A percentile compares a stretch with the other conserved stretches of the same genome.
Evolutionary conservation across 2,113 vertebrate species (phyloP).

Genomic region (Pimephales promelas): DNA sequence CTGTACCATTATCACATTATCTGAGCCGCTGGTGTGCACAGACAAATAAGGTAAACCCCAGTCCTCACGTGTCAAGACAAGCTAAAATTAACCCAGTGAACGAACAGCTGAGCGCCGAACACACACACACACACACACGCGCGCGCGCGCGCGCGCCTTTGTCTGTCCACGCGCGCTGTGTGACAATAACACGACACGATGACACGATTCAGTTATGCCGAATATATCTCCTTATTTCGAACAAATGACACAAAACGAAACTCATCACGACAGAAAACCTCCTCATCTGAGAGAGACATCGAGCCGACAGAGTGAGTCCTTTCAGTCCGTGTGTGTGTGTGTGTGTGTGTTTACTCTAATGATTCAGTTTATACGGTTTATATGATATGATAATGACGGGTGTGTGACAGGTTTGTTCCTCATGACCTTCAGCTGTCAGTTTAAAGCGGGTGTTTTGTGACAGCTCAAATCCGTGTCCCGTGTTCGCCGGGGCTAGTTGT

Average conservation of each 20-base stretch:
- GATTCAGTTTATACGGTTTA: neutral
- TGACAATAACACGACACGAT: conserved; percentile 66
- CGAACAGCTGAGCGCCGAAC: conserved; percentile 41
- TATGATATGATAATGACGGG: neutral
- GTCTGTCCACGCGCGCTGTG: conserved; percentile 26
- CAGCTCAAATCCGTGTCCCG: too few relatives aligned
- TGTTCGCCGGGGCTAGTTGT: neutral
- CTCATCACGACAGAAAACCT: conserved; percentile 24
- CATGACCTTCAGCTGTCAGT: neutral
- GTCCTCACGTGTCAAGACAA: conserved; percentile 69
- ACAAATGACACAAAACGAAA: conserved; percentile 69
- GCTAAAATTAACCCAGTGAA: conserved; percentile 84
- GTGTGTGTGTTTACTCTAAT: neutral
- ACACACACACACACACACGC: neutral
- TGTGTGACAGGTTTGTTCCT: neutral
- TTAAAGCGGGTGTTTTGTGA: too few relatives aligned
- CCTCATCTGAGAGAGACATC: conserved; percentile 63
- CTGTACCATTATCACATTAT: neutral
- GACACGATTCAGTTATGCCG: conserved; percentile 91
- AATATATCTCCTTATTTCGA: conserved; percentile 91
- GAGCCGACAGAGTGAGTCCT: conserved; percentile 84
- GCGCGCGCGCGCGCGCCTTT: neutral
- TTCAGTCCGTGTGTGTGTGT: conserved; percentile 48
- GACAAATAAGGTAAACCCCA: conserved; percentile 87
- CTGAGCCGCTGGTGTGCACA: conserved; percentile 44